These are phyloP conservation scores for Ptychoptera contaminata DNA, from an alignment of 2,888 invertebrate species.

Conservation along the genomic window DNA sequence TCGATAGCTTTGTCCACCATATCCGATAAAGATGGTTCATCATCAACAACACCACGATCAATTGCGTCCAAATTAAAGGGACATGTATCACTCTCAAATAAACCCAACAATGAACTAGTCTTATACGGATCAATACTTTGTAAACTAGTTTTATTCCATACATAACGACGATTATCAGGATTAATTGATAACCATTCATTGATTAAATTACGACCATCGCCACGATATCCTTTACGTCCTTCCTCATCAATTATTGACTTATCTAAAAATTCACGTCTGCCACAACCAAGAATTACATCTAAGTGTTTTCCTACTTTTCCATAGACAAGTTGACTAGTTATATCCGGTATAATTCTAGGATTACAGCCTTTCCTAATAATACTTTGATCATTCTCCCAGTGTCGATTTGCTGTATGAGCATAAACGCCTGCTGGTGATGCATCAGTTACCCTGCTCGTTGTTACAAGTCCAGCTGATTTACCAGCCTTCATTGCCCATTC, in stretches of 20 bases:
- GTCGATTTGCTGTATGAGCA: constrained; percentile 46
- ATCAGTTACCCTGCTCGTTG: constrained; percentile 64
- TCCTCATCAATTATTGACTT: constrained; percentile 32
- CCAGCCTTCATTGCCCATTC: constrained; percentile 53
- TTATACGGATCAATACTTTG: constrained; percentile 27
- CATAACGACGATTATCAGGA: constrained; percentile 25
- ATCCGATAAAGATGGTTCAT: constrained; percentile 51
- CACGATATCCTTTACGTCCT: constrained; percentile 37
- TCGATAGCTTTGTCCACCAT: constrained; percentile 67
- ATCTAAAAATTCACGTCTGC: constrained; percentile 20
- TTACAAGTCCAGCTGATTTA: constrained; percentile 50
- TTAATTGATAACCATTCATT: constrained; percentile 39
- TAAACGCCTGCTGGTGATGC: constrained; percentile 57
- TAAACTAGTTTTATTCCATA: constrained; percentile 35
- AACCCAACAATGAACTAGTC: constrained; percentile 44
- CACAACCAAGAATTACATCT: constrained; percentile 39
- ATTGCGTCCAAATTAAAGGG: constrained; percentile 46
- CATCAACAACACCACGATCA: constrained; percentile 6
- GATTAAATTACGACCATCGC: constrained; percentile 48
- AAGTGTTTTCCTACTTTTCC: constrained; percentile 48
- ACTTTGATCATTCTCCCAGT: constrained; percentile 55
- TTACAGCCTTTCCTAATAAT: constrained; percentile 27
- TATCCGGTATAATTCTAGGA: constrained; percentile 43
- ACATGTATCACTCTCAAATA: constrained; percentile 50
- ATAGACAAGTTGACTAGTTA: constrained; percentile 52